These are phyloP conservation scores for Lottia scabra DNA, from an alignment of 2,888 invertebrate genomes.

Conservation along the genomic window DNA sequence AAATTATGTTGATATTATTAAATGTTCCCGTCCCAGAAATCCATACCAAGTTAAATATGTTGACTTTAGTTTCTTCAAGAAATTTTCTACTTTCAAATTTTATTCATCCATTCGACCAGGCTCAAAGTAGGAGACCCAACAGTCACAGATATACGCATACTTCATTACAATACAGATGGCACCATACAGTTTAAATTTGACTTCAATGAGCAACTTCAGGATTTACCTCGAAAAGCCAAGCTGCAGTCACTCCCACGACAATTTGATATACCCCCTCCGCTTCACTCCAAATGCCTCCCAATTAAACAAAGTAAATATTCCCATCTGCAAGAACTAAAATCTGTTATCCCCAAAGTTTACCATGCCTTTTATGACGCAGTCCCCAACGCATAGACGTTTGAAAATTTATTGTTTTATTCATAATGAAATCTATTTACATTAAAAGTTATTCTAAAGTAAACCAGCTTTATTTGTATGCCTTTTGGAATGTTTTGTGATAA, in stretches of 20 bases:
- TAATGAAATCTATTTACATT: too few species aligned
- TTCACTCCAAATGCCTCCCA: background rate
- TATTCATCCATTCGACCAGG: conserved; percentile 1
- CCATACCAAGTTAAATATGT: conserved; percentile 10
- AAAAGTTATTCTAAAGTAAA: too few species aligned
- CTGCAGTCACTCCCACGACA: background rate
- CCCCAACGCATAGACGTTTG: background rate
- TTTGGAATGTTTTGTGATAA: too few species aligned
- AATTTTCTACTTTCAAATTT: background rate
- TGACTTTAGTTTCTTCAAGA: conserved; percentile 4
- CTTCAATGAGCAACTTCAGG: background rate
- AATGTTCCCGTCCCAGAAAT: background rate
- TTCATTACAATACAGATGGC: conserved; percentile 9
- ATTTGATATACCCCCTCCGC: background rate
- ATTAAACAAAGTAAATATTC: background rate
- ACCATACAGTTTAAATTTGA: conserved; percentile 7
- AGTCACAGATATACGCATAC: background rate
- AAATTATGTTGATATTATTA: background rate
- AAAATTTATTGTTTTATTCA: too few species aligned
- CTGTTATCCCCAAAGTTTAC: background rate
- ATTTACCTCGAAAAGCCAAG: background rate
- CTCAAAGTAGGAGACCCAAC: background rate
- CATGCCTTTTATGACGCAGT: conserved; percentile 7
- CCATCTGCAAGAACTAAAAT: conserved; percentile 3
- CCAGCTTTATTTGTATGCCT: too few species aligned